A percentile compares a stretch with the other conserved stretches of the same genome.
Evolutionary conservation across 1,140 invertebrate species (phyloP).

Genomic region (Trinorchestia longiramus): DNA sequence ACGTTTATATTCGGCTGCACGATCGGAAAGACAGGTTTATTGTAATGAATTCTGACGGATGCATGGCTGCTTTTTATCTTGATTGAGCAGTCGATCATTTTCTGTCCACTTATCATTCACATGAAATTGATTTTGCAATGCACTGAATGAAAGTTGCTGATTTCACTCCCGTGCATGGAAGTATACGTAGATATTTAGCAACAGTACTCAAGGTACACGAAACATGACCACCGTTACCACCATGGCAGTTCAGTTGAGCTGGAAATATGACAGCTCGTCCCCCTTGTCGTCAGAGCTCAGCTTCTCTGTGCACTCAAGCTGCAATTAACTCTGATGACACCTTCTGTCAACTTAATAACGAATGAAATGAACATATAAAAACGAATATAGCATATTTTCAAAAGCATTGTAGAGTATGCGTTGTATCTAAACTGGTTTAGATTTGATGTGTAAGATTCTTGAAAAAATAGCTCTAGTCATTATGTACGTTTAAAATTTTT

Average conservation of each 20-base stretch:
- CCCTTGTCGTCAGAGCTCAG: too few species aligned
- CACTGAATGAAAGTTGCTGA: neutral
- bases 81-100: neutral
- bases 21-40: neutral
- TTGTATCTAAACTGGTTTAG: too few species aligned
- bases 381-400: neutral
- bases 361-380: too few species aligned
- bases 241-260: neutral
- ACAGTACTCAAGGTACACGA: neutral
- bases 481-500: too few species aligned
- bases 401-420: neutral
- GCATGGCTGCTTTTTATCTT: neutral
- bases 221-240: neutral
- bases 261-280: neutral
- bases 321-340: too few species aligned
- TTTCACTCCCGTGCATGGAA: neutral
- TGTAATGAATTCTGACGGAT: conserved; percentile 8
- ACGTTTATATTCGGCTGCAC: neutral
- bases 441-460: too few species aligned
- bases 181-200: neutral
- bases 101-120: neutral
- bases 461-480: too few species aligned
- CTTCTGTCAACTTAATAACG: too few species aligned
- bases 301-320: too few species aligned
- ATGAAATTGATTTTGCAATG: neutral